These are phyloP conservation scores for Cotesia glomerata DNA, from an alignment of 1,140 invertebrate species.

Conservation along the genomic window DNA sequence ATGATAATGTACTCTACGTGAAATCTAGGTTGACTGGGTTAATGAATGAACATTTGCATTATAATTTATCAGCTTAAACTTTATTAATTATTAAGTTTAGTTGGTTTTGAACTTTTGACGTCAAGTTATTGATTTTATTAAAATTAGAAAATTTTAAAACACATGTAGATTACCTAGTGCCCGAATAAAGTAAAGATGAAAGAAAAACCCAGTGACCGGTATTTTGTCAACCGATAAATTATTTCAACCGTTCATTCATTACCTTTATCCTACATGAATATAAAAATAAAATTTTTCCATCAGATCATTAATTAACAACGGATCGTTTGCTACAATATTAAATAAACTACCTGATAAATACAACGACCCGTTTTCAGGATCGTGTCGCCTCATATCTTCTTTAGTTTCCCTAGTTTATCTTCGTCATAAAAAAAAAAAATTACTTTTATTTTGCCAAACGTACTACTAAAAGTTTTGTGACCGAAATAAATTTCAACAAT, in stretches of 20 bases:
- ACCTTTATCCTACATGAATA: not conserved
- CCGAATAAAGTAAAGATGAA: no score
- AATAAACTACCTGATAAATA: conserved; percentile 19
- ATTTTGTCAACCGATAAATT: not conserved
- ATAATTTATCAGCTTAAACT: no score
- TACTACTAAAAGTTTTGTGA: no score
- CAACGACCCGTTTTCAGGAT: not conserved
- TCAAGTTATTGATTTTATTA: not conserved
- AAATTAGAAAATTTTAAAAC: no score
- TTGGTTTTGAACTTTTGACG: not conserved
- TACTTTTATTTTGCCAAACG: no score
- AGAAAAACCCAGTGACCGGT: no score
- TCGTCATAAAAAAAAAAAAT: no score
- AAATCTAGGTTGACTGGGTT: no score
- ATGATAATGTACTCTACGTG: not conserved
- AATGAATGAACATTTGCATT: no score
- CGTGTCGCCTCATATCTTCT: not conserved
- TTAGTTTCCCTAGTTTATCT: not conserved
- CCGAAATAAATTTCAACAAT: no score
- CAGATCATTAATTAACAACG: not conserved
- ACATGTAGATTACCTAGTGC: no score
- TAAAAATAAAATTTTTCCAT: conserved; percentile 4
- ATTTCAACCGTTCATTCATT: not conserved
- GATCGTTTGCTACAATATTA: not conserved
- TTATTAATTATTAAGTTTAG: no score